Conservation (phyloP, 2,888 invertebrate species). For the Amphipoea oculea region DNA sequence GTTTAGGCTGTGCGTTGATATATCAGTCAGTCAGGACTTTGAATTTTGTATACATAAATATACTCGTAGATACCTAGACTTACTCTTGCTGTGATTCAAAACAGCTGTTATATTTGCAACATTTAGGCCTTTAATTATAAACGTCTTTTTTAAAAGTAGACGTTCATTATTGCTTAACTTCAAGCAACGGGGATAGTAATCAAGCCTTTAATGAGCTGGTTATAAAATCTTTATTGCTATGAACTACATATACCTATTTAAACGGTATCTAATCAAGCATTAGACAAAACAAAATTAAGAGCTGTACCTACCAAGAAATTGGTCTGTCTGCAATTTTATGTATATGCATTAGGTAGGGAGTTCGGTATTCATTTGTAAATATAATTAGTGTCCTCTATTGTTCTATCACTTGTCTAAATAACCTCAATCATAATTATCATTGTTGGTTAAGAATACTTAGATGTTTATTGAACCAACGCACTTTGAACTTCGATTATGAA, state of each 20-base stretch:
- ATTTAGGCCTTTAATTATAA: neutral
- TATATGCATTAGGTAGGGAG: neutral
- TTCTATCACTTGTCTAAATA: constrained; percentile 4
- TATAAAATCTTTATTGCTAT: too few relatives aligned
- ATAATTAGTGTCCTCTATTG: neutral
- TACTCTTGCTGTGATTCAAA: neutral
- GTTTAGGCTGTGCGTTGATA: too few relatives aligned
- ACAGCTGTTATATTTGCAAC: constrained; percentile 5
- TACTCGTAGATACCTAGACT: too few relatives aligned
- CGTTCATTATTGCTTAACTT: too few relatives aligned
- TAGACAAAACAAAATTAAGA: constrained; percentile 5
- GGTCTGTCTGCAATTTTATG: neutral
- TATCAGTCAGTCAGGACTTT: too few relatives aligned
- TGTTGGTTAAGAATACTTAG: neutral
- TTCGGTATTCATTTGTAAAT: neutral
- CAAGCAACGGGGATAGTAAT: too few relatives aligned
- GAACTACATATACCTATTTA: too few relatives aligned
- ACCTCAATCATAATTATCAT: neutral
- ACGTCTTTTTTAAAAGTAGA: too few relatives aligned
- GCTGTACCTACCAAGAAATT: neutral
- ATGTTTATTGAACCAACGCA: constrained; percentile 28
- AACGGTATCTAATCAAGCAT: too few relatives aligned
- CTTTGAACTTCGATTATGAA: constrained; percentile 38
- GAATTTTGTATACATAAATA: too few relatives aligned
- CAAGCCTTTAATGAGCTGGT: too few relatives aligned